Conservation (phyloP, 2,888 invertebrate species). For the Cantharis nigra region DNA sequence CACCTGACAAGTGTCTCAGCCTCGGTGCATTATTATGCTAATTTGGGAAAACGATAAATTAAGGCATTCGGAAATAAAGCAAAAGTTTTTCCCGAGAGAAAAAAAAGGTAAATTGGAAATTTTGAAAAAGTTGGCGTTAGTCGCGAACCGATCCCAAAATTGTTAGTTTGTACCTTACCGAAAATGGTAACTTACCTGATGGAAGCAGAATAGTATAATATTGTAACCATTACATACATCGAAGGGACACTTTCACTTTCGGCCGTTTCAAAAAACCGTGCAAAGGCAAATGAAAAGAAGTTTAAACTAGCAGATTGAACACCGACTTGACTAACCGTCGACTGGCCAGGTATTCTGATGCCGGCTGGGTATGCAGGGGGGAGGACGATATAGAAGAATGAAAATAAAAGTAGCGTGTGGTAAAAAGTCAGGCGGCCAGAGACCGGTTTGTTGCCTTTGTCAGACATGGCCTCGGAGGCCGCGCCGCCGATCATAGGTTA, state of each 20-base stretch:
- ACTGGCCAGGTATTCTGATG: conserved; percentile 37
- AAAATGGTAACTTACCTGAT: not conserved
- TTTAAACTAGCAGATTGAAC: conserved; percentile 31
- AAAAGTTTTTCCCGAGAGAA: not conserved
- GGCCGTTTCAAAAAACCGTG: conserved; percentile 1
- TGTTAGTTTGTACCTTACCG: not conserved
- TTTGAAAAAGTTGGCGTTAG: not conserved
- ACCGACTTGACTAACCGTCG: conserved; percentile 30
- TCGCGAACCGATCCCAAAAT: not conserved
- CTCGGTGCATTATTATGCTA: conserved; percentile 26
- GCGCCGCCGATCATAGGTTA: conserved; percentile 45
- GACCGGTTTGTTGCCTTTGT: conserved; percentile 39
- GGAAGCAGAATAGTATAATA: not conserved
- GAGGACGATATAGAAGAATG: conserved; percentile 34
- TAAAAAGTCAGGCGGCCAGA: conserved; percentile 38
- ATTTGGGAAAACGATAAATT: conserved; percentile 17
- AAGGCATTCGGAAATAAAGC: conserved; percentile 2
- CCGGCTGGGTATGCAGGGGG: conserved; percentile 34
- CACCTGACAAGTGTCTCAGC: conserved; percentile 37
- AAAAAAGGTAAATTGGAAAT: not conserved
- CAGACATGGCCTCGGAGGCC: conserved; percentile 41
- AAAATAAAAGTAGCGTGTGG: conserved; percentile 39
- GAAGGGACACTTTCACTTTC: conserved; percentile 25
- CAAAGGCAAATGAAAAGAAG: conserved; percentile 11
- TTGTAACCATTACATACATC: not conserved